phyloP scores from a whole-genome alignment of 2,888 invertebrate genomes.

The Abrostola triplasia region DNA sequence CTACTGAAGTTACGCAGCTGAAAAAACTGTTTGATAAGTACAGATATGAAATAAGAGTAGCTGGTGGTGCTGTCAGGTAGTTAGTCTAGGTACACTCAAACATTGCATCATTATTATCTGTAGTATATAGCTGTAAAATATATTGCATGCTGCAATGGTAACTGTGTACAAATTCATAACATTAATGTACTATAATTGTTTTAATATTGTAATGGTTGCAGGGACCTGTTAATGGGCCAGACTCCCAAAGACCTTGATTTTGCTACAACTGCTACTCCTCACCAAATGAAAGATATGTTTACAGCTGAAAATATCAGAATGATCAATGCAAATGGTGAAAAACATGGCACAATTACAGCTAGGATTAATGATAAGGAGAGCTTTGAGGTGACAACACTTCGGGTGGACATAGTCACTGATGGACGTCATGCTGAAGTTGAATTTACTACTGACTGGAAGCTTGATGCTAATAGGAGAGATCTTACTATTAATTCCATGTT shows the following conservation, averaged over 20 bases:
- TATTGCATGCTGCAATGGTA: not conserved
- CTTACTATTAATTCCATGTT: constrained; percentile 99
- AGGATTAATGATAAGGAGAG: constrained; percentile 98
- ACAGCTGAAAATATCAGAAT: constrained; percentile 94
- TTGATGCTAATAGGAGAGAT: constrained; percentile 98
- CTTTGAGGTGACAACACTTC: constrained; percentile 97
- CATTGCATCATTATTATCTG: not conserved
- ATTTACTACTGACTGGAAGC: constrained; percentile 97
- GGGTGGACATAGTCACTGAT: constrained; percentile 97
- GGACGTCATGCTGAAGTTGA: constrained; percentile 98
- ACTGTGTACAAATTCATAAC: not conserved
- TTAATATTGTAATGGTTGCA: constrained; percentile 66
- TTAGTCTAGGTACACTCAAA: not conserved
- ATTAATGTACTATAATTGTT: not conserved
- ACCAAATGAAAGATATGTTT: constrained; percentile 98
- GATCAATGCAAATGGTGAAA: constrained; percentile 97
- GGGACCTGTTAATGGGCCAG: constrained; percentile 93
- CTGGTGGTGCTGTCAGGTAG: constrained; percentile 98
- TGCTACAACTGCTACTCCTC: constrained; percentile 98
- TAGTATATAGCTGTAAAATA: too few species aligned
- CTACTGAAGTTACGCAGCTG: constrained; percentile 92
- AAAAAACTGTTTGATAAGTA: constrained; percentile 93
- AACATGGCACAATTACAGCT: constrained; percentile 98
- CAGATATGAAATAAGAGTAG: constrained; percentile 95
- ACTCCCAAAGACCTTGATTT: constrained; percentile 98